phyloP scores from a whole-genome alignment of 2,888 invertebrate genomes.

The Beris morrisii region DNA sequence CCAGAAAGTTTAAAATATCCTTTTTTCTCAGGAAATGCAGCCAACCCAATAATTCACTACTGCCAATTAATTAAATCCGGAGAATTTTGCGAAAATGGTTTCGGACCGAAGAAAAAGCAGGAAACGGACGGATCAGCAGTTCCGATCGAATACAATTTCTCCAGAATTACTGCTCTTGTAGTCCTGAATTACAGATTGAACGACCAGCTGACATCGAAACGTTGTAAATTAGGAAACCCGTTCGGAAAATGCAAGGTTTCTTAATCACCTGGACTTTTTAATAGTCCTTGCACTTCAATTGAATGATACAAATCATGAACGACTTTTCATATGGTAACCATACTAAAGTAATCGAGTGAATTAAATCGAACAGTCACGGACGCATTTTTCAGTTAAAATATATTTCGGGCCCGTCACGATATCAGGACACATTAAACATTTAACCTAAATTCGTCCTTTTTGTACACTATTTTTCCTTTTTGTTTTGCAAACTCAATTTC shows the following conservation, averaged over 20 bases:
- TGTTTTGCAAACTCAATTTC: too few species aligned
- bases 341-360: too few species aligned
- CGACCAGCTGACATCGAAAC: not conserved
- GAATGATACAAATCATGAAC: constrained; percentile 61
- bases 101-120: not conserved
- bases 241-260: not conserved
- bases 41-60: not conserved
- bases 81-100: not conserved
- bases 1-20: too few species aligned
- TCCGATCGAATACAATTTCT: not conserved
- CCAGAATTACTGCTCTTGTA: not conserved
- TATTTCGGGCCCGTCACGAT: too few species aligned
- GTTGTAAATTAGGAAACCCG: not conserved
- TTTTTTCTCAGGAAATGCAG: too few species aligned
- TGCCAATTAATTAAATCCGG: not conserved
- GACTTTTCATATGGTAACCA: not conserved
- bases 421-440: too few species aligned
- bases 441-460: too few species aligned
- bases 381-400: too few species aligned
- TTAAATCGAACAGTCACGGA: too few species aligned
- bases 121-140: not conserved
- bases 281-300: constrained; percentile 67
- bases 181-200: not conserved
- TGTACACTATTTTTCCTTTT: too few species aligned
- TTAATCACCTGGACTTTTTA: constrained; percentile 72